phyloP scores from a whole-genome alignment of 2,113 vertebrate genomes.

The Nothocercus nigrocapillus region DNA sequence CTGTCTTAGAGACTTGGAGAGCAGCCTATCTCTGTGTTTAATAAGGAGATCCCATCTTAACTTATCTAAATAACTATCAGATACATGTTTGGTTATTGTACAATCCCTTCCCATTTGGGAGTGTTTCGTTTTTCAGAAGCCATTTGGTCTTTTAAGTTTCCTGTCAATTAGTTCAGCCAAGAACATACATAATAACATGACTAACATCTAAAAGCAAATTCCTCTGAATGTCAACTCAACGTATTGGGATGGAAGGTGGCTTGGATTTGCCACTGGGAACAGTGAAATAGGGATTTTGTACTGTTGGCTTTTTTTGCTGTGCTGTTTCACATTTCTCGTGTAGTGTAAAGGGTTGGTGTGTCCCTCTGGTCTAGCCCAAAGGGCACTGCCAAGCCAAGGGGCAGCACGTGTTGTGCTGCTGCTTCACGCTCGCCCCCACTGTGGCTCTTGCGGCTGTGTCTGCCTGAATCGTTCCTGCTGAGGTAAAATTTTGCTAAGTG shows the following conservation, averaged over 20 bases:
- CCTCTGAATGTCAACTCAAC: neutral
- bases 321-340: neutral
- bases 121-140: neutral
- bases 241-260: neutral
- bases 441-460: neutral
- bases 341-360: neutral
- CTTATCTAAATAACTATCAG: neutral
- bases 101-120: neutral
- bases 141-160: neutral
- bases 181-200: neutral
- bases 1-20: neutral
- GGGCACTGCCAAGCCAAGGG: neutral
- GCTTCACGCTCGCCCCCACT: neutral
- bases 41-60: neutral
- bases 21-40: neutral
- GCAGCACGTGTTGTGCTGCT: fast-evolving
- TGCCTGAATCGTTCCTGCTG: neutral
- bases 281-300: neutral
- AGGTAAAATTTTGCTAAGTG: neutral
- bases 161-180: neutral
- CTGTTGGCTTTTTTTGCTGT: neutral
- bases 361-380: neutral
- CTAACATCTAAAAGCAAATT: neutral
- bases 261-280: neutral
- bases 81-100: neutral